Percentiles rank a stretch among this genome's conserved stretches.
Evolutionary conservation across 2,888 invertebrate genomes (phyloP).

Genomic region (Drosophila gaucha): DNA sequence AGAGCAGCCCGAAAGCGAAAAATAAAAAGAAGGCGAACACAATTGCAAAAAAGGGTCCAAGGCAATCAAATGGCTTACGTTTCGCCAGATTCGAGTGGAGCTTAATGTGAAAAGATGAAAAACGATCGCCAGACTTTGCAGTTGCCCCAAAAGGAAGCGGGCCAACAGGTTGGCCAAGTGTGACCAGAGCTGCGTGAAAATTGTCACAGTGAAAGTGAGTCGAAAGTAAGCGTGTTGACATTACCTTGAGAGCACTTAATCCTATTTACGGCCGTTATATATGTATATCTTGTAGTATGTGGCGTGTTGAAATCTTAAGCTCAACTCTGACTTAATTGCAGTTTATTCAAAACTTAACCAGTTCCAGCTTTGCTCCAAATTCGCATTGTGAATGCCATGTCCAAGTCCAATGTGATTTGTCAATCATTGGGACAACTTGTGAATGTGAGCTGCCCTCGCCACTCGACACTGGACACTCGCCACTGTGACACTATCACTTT

Average conservation of each 20-base stretch:
- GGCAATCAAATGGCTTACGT: constrained; percentile 9
- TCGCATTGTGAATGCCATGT: constrained; percentile 5
- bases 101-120: not conserved
- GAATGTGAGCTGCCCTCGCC: constrained; percentile 7
- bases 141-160: not conserved
- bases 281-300: too few relatives aligned
- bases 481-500: constrained; percentile 20
- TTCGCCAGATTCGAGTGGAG: not conserved
- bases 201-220: constrained; percentile 24
- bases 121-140: constrained; percentile 1
- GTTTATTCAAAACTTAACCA: constrained; percentile 18
- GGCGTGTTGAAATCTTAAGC: constrained; percentile 20
- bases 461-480: not conserved
- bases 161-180: constrained; percentile 3
- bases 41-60: constrained; percentile 24
- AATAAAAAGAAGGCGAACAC: not conserved
- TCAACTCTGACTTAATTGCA: constrained; percentile 22
- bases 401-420: constrained; percentile 33
- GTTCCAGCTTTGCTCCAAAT: constrained; percentile 1
- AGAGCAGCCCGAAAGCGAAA: constrained; percentile 19
- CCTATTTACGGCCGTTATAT: constrained; percentile 2
- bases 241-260: constrained; percentile 20
- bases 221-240: constrained; percentile 21
- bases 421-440: constrained; percentile 25
- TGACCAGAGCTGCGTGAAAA: constrained; percentile 12